phyloP scores from a whole-genome alignment of 2,113 vertebrate species.

The Hemichromis elongatus region DNA sequence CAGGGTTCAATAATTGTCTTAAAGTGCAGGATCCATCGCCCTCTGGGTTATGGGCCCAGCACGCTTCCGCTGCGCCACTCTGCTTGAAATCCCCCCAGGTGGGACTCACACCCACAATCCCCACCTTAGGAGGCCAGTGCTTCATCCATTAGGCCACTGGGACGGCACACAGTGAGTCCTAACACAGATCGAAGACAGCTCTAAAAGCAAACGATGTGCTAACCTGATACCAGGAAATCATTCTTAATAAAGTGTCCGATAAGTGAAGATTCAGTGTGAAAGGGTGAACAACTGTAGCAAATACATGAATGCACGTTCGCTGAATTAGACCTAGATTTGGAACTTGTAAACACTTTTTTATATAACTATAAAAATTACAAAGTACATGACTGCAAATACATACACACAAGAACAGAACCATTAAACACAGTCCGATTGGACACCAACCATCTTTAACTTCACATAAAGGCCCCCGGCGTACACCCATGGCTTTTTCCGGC shows the following conservation, averaged over 20 bases:
- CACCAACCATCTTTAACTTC: neutral
- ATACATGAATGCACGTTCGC: neutral
- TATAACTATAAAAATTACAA: neutral
- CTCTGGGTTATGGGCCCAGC: constrained; percentile 81
- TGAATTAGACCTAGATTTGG: neutral
- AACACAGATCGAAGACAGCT: neutral
- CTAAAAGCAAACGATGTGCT: neutral
- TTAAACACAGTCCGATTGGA: neutral
- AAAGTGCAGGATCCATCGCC: constrained; percentile 70
- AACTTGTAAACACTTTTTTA: neutral
- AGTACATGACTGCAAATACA: neutral
- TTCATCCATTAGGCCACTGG: constrained; percentile 42
- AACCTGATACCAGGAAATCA: neutral
- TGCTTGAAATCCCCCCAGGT: constrained; percentile 55
- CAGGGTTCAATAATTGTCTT: neutral
- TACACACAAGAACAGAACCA: neutral
- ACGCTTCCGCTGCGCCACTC: constrained; percentile 79
- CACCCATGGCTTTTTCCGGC: neutral
- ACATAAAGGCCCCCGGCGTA: neutral
- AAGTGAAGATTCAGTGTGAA: neutral
- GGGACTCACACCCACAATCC: constrained; percentile 58
- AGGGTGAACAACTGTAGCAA: neutral
- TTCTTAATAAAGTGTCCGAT: neutral
- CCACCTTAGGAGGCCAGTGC: constrained; percentile 72
- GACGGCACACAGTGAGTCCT: rapidly evolving